Percentiles rank a stretch among this genome's conserved stretches.
Conservation (phyloP, 2,888 invertebrate species). For the Pyrgus malvae region DNA sequence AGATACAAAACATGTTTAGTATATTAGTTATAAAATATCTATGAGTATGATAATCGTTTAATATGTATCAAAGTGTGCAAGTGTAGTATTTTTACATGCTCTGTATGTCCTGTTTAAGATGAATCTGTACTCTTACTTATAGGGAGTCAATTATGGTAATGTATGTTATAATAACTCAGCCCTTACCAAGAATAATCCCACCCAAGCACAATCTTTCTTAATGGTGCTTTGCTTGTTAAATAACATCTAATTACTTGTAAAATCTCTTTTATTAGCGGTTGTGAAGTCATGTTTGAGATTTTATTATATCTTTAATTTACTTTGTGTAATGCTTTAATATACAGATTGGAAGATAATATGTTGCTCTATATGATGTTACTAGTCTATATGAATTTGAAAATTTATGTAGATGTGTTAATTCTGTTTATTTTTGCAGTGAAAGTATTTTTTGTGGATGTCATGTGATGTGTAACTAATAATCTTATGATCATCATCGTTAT, state of each 20-base stretch:
- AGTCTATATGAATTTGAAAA: slow-evolving; percentile 48
- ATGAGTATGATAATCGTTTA: slow-evolving; percentile 27
- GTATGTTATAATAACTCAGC: slow-evolving; percentile 11
- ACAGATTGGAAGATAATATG: slow-evolving; percentile 36
- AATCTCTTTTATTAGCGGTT: slow-evolving; percentile 65
- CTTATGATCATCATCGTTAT: slow-evolving; percentile 35
- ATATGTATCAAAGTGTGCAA: slow-evolving; percentile 37
- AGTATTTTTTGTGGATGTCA: slow-evolving; percentile 32
- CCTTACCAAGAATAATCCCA: slow-evolving; percentile 41
- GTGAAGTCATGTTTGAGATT: slow-evolving; percentile 67
- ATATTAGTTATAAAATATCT: slow-evolving; percentile 40
- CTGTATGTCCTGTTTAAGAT: slow-evolving; percentile 14
- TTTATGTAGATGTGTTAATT: slow-evolving; percentile 25
- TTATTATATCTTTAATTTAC: slow-evolving; percentile 50
- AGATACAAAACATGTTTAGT: slow-evolving; percentile 38
- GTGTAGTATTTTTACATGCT: slow-evolving; percentile 36
- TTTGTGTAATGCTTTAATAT: slow-evolving; percentile 46
- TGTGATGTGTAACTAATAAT: slow-evolving; percentile 21
- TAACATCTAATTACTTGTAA: slow-evolving; percentile 46
- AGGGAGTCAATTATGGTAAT: slow-evolving; percentile 33
- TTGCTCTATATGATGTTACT: slow-evolving; percentile 50
- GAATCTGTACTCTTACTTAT: slow-evolving; percentile 34
- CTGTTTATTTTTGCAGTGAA: slow-evolving; percentile 32
- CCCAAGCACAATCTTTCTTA: slow-evolving; percentile 55
- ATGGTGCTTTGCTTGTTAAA: slow-evolving; percentile 67